Evolutionary conservation across 2,888 invertebrate species (phyloP).

Genomic region (Pristionchus entomophagus): DNA sequence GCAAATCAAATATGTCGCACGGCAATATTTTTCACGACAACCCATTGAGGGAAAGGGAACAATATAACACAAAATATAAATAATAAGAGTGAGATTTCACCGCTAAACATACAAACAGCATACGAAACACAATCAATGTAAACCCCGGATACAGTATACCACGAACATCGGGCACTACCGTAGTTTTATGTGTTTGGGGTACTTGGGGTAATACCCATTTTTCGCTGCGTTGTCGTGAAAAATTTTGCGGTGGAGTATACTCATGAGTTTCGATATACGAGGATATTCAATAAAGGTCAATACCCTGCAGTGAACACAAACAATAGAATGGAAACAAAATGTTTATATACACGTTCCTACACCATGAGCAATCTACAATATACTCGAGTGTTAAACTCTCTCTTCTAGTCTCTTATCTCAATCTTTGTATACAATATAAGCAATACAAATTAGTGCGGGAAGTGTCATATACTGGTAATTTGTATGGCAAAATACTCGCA

Average conservation of each 20-base stretch:
- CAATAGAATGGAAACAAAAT: not conserved
- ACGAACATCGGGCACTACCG: too few species aligned
- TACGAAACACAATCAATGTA: too few species aligned
- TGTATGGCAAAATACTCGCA: slow-evolving; percentile 41
- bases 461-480: not conserved
- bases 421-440: slow-evolving; percentile 28
- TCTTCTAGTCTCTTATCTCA: not conserved
- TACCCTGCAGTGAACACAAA: not conserved
- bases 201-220: too few species aligned
- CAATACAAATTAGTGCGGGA: not conserved
- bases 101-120: too few species aligned
- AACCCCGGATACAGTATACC: too few species aligned
- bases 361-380: slow-evolving; percentile 4
- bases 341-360: not conserved
- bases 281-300: slow-evolving; percentile 18
- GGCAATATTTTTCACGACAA: not conserved
- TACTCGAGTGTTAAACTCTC: not conserved
- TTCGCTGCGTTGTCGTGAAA: too few species aligned
- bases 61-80: too few species aligned
- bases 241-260: too few species aligned
- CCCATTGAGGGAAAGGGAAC: too few species aligned
- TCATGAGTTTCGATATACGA: too few species aligned
- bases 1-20: not conserved
- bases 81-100: too few species aligned
- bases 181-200: too few species aligned